phyloP scores from a whole-genome alignment of 2,888 invertebrate genomes.

The Geotrupes spiniger region DNA sequence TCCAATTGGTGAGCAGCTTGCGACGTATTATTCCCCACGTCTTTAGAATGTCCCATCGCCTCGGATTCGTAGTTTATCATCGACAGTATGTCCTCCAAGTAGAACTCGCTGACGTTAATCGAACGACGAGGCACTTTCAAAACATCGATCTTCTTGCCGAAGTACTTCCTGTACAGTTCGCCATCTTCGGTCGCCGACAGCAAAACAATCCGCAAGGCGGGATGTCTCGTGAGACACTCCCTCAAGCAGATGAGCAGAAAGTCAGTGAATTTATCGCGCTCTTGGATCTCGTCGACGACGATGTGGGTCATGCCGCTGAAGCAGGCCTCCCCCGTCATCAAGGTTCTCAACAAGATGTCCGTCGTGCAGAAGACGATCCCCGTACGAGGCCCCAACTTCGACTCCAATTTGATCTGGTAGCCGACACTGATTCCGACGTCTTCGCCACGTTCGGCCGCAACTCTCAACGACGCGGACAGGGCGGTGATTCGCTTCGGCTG shows the following conservation, averaged over 20 bases:
- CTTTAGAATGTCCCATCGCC: slow-evolving; percentile 46
- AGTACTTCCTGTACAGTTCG: slow-evolving; percentile 78
- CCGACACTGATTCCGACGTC: slow-evolving; percentile 66
- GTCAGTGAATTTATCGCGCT: slow-evolving; percentile 89
- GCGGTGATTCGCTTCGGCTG: slow-evolving; percentile 92
- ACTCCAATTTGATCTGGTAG: slow-evolving; percentile 90
- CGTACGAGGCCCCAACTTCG: slow-evolving; percentile 74
- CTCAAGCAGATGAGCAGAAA: slow-evolving; percentile 84
- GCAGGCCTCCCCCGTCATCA: slow-evolving; percentile 76
- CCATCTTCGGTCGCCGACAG: slow-evolving; percentile 96
- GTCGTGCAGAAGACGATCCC: slow-evolving; percentile 89
- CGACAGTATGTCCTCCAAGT: slow-evolving; percentile 76
- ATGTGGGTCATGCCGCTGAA: slow-evolving; percentile 76
- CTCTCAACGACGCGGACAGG: slow-evolving; percentile 84
- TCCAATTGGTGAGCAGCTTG: slow-evolving; percentile 8
- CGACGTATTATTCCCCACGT: not conserved
- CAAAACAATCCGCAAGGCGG: slow-evolving; percentile 76
- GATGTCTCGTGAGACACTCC: slow-evolving; percentile 67
- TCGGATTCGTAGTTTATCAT: slow-evolving; percentile 57
- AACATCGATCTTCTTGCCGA: slow-evolving; percentile 60
- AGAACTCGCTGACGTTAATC: slow-evolving; percentile 72
- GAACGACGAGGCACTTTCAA: slow-evolving; percentile 56
- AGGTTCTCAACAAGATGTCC: slow-evolving; percentile 81
- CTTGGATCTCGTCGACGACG: slow-evolving; percentile 93
- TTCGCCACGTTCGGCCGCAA: slow-evolving; percentile 62